phyloP scores from a whole-genome alignment of 2,797 vertebrate species.

The Graptemys geographica region DNA sequence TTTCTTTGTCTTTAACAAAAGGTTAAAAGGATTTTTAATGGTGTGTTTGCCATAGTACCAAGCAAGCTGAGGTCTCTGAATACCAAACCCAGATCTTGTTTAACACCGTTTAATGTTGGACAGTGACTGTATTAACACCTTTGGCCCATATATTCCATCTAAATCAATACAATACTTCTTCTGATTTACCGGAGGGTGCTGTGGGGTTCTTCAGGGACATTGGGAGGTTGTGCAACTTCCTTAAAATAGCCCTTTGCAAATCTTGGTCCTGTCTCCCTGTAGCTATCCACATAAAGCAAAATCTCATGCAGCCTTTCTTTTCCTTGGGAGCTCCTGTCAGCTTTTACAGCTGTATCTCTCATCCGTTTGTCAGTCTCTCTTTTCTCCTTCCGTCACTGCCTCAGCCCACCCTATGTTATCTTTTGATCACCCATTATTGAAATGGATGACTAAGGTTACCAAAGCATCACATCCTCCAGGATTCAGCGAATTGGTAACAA shows the following conservation, averaged over 20 bases:
- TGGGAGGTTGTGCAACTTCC: background rate
- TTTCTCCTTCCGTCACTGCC: conserved; percentile 59
- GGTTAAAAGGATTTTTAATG: background rate
- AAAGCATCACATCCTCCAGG: conserved; percentile 68
- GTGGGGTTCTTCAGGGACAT: background rate
- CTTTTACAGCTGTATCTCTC: conserved; percentile 67
- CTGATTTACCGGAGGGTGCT: background rate
- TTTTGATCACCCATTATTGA: conserved; percentile 74
- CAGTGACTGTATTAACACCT: background rate
- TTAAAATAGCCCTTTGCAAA: background rate
- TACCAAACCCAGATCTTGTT: background rate
- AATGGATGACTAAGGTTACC: conserved; percentile 73
- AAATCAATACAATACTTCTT: background rate
- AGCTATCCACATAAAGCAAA: background rate
- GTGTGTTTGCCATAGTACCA: background rate
- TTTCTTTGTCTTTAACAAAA: background rate
- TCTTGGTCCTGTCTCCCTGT: background rate
- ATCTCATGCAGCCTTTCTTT: conserved; percentile 17
- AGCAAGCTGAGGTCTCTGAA: background rate
- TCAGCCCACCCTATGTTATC: conserved; percentile 72
- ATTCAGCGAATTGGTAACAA: conserved; percentile 74
- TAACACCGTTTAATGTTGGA: background rate
- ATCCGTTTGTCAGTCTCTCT: conserved; percentile 67
- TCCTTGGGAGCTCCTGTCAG: conserved; percentile 48
- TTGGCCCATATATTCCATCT: background rate